Evolutionary conservation across 2,888 invertebrate genomes (phyloP).

Genomic region (Agrochola litura): DNA sequence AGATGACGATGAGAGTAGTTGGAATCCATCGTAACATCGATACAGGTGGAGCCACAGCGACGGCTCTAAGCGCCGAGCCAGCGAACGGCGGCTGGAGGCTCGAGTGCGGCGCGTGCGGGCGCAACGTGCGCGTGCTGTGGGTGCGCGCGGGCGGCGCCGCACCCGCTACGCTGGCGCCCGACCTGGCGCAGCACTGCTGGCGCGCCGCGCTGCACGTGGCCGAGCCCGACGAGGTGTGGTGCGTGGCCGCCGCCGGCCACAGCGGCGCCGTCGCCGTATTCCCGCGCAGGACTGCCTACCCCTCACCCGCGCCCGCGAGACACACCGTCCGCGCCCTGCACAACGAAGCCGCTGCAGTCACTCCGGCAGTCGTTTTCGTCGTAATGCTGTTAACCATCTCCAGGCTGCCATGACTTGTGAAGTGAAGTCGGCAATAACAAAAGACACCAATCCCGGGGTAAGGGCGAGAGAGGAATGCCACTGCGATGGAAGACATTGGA

Average conservation of each 20-base stretch:
- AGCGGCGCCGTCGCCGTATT: slow-evolving; percentile 85
- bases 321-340: slow-evolving; percentile 81
- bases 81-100: slow-evolving; percentile 83
- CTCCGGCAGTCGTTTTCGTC: not conserved
- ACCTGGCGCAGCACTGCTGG: slow-evolving; percentile 85
- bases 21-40: no score
- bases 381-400: not conserved
- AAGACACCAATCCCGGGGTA: not conserved
- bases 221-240: slow-evolving; percentile 86
- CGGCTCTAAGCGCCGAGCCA: slow-evolving; percentile 78
- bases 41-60: slow-evolving; percentile 83
- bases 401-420: slow-evolving; percentile 18
- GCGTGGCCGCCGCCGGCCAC: slow-evolving; percentile 77
- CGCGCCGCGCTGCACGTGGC: slow-evolving; percentile 79
- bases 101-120: slow-evolving; percentile 86
- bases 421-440: not conserved
- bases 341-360: slow-evolving; percentile 46
- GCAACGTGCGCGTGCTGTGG: slow-evolving; percentile 80
- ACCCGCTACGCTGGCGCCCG: slow-evolving; percentile 78
- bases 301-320: slow-evolving; percentile 82
- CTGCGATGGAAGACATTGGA: slow-evolving; percentile 11
- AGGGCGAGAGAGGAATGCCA: not conserved
- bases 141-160: slow-evolving; percentile 66
- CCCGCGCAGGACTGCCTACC: slow-evolving; percentile 75
- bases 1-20: not conserved